phyloP scores from a whole-genome alignment of 2,797 vertebrate genomes.

The Malacoraja senta region DNA sequence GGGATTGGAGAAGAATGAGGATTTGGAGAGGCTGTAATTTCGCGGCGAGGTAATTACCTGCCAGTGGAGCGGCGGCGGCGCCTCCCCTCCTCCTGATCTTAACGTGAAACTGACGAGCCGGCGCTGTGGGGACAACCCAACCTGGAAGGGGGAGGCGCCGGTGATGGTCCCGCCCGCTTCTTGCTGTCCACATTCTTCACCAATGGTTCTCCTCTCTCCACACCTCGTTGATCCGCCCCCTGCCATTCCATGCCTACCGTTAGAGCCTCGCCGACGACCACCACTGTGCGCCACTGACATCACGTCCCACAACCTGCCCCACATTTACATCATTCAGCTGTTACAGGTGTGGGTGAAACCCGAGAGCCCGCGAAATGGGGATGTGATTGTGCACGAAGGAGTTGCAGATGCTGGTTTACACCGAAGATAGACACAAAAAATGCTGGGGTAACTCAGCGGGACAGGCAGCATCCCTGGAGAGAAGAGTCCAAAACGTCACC shows the following conservation, averaged over 20 bases:
- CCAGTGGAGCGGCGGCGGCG: background rate
- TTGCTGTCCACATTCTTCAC: background rate
- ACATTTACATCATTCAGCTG: constrained; percentile 39
- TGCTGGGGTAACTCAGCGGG: too few relatives aligned
- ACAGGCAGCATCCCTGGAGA: too few relatives aligned
- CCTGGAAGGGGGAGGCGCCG: constrained; percentile 47
- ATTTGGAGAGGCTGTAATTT: too few relatives aligned
- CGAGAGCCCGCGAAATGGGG: background rate
- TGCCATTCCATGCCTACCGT: constrained; percentile 41
- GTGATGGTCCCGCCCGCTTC: background rate
- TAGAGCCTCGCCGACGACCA: background rate
- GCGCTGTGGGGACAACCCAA: constrained; percentile 46
- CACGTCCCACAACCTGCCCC: background rate
- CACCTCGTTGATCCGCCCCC: constrained; percentile 33
- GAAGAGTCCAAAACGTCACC: too few relatives aligned
- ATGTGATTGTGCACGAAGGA: background rate
- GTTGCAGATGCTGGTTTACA: too few relatives aligned
- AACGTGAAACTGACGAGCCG: background rate
- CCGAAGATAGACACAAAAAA: too few relatives aligned
- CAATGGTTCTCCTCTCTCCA: constrained; percentile 42
- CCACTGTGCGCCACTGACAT: background rate
- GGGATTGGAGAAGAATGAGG: too few relatives aligned
- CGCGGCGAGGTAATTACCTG: background rate
- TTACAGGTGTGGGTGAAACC: constrained; percentile 36
- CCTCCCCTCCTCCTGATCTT: background rate